A percentile compares a stretch with the other conserved stretches of the same genome.
Evolutionary conservation across 2,888 invertebrate genomes (phyloP).

Genomic region (Epistrophe eligans): DNA sequence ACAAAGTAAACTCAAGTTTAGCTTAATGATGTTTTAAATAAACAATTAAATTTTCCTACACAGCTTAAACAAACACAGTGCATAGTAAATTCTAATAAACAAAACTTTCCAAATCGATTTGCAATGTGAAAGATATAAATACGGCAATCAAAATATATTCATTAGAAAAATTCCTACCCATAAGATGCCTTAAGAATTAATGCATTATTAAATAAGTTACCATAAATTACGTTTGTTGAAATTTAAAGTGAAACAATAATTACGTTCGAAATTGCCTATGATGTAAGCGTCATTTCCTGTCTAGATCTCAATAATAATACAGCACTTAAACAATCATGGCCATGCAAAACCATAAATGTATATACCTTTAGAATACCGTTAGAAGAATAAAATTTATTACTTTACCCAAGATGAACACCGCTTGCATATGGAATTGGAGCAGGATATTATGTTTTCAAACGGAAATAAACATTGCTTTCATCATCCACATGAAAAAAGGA

Average conservation of each 20-base stretch:
- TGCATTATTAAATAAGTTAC: not conserved
- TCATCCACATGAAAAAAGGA: constrained; percentile 16
- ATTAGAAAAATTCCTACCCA: not conserved
- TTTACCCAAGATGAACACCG: constrained; percentile 66
- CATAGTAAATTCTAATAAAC: not conserved
- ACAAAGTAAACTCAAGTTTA: too few relatives aligned
- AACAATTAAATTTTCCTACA: too few relatives aligned
- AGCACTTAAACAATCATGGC: not conserved
- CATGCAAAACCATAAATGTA: constrained; percentile 26
- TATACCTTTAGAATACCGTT: constrained; percentile 34
- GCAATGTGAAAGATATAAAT: not conserved
- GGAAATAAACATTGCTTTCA: constrained; percentile 46
- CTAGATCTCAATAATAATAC: not conserved
- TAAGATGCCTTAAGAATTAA: not conserved
- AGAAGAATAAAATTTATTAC: constrained; percentile 25
- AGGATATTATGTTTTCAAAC: constrained; percentile 61
- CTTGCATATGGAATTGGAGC: constrained; percentile 68
- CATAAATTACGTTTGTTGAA: not conserved
- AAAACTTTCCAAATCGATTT: not conserved
- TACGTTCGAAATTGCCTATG: not conserved
- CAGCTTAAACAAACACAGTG: not conserved
- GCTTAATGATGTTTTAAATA: too few relatives aligned
- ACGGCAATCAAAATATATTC: constrained; percentile 2
- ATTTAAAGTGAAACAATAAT: not conserved
- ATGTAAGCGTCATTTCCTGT: constrained; percentile 1